These are phyloP conservation scores for Heliconius aoede DNA, from an alignment of 2,888 invertebrate species.

Conservation along the genomic window DNA sequence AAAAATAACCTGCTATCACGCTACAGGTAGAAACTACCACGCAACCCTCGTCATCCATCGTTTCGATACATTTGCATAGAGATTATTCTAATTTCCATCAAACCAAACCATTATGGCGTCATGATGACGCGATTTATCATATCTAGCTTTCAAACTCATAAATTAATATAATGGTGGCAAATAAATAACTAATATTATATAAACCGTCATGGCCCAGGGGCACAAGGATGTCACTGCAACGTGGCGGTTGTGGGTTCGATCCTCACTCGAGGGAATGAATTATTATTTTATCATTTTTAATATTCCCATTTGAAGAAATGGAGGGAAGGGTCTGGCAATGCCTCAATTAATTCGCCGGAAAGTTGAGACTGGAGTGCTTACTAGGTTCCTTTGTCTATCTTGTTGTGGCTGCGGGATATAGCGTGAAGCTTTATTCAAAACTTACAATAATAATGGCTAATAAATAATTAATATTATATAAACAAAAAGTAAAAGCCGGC, in stretches of 20 bases:
- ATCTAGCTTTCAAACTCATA: background rate
- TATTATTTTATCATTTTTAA: no score
- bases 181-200: slow-evolving; percentile 1
- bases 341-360: no score
- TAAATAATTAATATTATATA: slow-evolving; percentile 5
- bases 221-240: no score
- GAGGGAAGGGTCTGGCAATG: no score
- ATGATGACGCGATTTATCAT: background rate
- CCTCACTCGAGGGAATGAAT: no score
- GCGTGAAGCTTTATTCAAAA: background rate
- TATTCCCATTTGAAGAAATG: no score
- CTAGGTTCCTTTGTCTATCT: no score
- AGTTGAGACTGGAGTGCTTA: no score
- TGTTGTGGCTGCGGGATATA: no score
- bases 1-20: background rate
- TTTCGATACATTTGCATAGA: background rate
- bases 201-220: no score
- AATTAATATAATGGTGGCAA: background rate
- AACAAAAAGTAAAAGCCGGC: slow-evolving; percentile 13
- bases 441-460: background rate
- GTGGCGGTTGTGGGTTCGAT: no score
- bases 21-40: background rate
- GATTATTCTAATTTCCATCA: slow-evolving; percentile 6
- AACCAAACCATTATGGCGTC: no score
- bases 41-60: background rate